Evolutionary conservation across 2,113 vertebrate genomes (phyloP), one percentile per base, ranked within the genome.

Genomic region (Gymnarchus niloticus): DNA sequence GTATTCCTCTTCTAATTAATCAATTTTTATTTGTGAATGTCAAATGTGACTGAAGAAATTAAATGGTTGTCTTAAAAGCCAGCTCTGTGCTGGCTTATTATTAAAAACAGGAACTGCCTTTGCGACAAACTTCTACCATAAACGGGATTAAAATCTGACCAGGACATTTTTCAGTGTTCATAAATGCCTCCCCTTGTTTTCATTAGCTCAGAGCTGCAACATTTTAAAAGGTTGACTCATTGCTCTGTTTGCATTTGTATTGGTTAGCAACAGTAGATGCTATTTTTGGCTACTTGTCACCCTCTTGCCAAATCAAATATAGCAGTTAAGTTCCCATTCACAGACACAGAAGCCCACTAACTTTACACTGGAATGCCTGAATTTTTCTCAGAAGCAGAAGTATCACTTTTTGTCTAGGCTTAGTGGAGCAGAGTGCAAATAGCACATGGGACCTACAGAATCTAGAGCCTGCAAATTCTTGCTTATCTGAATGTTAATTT

Each of bases 261-360:
- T 69, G 87, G 84, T 88, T 93, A 91, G 91, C 91, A 93, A 93
- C 76, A 54, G 65, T 54, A 21, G 54, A 83, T 73, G 85, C 92
- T 94, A 93, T 93, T 93, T 93, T 91, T 93, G 90, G 93, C 89
- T 87, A 83, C 80, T 85, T 88, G 88, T 90, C 90, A 92, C 89
- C 89, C 88, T 90, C 89, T 86, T 87, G 86, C 85, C 91, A 81
- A 90, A 85, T 59, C 87, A 86, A 86, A 86, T 54, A 86, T 52
- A 56, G 23, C 81, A 83, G 59, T 73, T 25, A 83, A 86, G 54
- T 86, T 83, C 49, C 80, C 80, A 41, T 91, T 92, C 92, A 93
- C 80, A 83, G 82, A 52, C 41, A 87, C 82, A 87, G 69, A 86
- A 56, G 51, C 84, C 37, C 51, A 82, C n/a, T 14, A 14, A 19